phyloP scores from a whole-genome alignment of 2,888 invertebrate species.

The Spialia ferax region DNA sequence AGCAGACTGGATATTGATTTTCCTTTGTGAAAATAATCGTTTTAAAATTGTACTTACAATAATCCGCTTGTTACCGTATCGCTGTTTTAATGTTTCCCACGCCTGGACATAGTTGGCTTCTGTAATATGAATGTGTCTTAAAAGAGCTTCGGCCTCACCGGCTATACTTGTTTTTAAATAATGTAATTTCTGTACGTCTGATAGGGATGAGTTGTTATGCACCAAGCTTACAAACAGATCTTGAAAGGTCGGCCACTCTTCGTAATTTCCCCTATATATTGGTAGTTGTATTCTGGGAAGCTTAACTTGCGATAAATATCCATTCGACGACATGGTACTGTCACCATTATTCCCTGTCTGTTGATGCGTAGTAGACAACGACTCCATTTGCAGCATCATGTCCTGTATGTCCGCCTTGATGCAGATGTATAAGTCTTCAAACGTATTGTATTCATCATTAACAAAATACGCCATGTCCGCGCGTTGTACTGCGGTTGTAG shows the following conservation, averaged over 20 bases:
- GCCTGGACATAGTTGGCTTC: neutral
- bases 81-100: slow-evolving; percentile 1
- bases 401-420: neutral
- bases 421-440: neutral
- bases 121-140: neutral
- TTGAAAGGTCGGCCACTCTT: neutral
- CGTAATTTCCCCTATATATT: neutral
- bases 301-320: neutral
- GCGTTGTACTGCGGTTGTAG: neutral
- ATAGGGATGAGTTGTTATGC: neutral
- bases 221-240: neutral
- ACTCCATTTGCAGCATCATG: neutral
- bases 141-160: neutral
- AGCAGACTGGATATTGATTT: neutral
- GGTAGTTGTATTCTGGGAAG: neutral
- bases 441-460: neutral
- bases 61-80: neutral
- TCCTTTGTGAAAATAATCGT: slow-evolving; percentile 6
- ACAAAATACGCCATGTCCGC: neutral
- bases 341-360: neutral
- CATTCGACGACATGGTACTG: neutral
- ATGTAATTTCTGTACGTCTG: slow-evolving; percentile 1
- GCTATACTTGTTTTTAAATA: neutral
- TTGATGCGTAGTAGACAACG: neutral
- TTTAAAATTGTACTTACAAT: slow-evolving; percentile 4